These are phyloP conservation scores for Dendrolimus punctatus DNA, from an alignment of 1,140 invertebrate species.

Conservation along the genomic window DNA sequence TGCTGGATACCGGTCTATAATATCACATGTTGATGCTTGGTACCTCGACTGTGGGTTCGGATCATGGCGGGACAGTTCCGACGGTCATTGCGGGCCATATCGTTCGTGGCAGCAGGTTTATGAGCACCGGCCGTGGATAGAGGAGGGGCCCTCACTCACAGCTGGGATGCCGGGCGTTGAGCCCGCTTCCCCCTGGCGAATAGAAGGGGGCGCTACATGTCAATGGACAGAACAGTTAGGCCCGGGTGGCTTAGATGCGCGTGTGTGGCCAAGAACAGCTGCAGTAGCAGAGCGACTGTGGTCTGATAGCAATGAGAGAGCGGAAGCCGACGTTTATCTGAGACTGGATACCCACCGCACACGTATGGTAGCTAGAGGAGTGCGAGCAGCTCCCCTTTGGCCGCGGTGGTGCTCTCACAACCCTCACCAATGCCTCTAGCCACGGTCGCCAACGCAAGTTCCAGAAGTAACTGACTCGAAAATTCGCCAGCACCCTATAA, in stretches of 20 bases:
- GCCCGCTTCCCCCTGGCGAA: slow-evolving; percentile 80
- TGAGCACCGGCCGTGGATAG: slow-evolving; percentile 83
- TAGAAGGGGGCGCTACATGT: slow-evolving; percentile 81
- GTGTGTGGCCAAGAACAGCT: slow-evolving; percentile 80
- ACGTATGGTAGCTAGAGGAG: slow-evolving; percentile 74
- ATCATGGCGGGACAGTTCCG: slow-evolving; percentile 79
- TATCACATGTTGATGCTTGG: slow-evolving; percentile 89
- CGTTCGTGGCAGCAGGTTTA: slow-evolving; percentile 88
- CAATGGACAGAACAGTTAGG: slow-evolving; percentile 82
- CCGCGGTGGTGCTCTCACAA: slow-evolving; percentile 84
- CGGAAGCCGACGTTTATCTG: slow-evolving; percentile 74
- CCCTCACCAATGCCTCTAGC: slow-evolving; percentile 78
- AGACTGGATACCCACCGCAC: slow-evolving; percentile 78
- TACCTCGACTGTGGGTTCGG: slow-evolving; percentile 90
- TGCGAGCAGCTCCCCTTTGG: slow-evolving; percentile 80
- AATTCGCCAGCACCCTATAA: too few species aligned
- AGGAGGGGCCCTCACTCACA: slow-evolving; percentile 32
- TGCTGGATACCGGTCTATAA: slow-evolving; percentile 82
- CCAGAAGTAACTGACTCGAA: too few species aligned
- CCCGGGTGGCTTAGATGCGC: slow-evolving; percentile 75
- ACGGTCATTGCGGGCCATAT: slow-evolving; percentile 84
- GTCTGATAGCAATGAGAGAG: slow-evolving; percentile 56
- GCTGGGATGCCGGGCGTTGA: slow-evolving; percentile 62
- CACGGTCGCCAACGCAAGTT: neutral
- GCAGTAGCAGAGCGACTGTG: slow-evolving; percentile 79